Conservation (phyloP, 2,888 invertebrate species). For the Thymelicus acteon region DNA sequence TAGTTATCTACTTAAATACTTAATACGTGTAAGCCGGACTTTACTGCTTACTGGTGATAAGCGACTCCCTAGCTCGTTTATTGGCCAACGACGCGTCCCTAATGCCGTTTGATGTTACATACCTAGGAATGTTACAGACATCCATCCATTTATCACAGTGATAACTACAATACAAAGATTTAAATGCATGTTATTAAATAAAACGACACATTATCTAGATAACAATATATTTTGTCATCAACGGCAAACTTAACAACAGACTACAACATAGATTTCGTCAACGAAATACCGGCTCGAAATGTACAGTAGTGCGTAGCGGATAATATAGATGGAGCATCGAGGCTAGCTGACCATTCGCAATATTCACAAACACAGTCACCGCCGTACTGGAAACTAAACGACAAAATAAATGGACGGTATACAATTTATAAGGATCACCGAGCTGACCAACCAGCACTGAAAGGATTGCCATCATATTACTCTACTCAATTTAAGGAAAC, state of each 20-base stretch:
- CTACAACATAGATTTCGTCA: constrained; percentile 81
- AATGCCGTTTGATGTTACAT: too few relatives aligned
- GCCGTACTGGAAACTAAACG: constrained; percentile 55
- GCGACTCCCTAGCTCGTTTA: too few relatives aligned
- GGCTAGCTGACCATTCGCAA: constrained; percentile 50
- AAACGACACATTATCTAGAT: constrained; percentile 74
- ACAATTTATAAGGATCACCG: constrained; percentile 51
- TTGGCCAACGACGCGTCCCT: too few relatives aligned
- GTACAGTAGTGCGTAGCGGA: constrained; percentile 42
- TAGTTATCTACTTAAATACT: too few relatives aligned
- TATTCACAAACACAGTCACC: constrained; percentile 49
- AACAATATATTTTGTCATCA: constrained; percentile 85
- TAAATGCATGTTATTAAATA: constrained; percentile 55
- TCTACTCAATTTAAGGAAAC: constrained; percentile 41
- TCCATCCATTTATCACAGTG: too few relatives aligned
- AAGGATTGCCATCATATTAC: constrained; percentile 38
- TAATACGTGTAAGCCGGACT: too few relatives aligned
- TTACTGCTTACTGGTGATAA: too few relatives aligned
- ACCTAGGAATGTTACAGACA: too few relatives aligned
- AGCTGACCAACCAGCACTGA: constrained; percentile 40
- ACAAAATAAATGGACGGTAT: constrained; percentile 78
- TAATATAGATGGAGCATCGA: constrained; percentile 54
- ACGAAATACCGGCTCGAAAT: constrained; percentile 70
- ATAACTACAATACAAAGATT: too few relatives aligned
- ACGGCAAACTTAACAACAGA: constrained; percentile 85